phyloP scores from a whole-genome alignment of 2,888 invertebrate genomes.

The Neoascia interrupta region DNA sequence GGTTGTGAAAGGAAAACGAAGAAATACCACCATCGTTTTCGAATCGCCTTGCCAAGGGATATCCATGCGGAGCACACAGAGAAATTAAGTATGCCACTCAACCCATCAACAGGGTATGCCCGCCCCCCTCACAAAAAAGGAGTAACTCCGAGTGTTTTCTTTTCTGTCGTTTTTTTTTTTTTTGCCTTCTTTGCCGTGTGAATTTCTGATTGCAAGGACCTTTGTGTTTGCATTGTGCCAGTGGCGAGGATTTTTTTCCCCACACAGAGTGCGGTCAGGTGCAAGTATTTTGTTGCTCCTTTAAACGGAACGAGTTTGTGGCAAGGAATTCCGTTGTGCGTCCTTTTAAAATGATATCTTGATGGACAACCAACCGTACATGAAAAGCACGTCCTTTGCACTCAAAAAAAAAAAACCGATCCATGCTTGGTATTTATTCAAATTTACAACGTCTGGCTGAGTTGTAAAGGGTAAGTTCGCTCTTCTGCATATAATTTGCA shows the following conservation, averaged over 20 bases:
- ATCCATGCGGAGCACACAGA: constrained; percentile 18
- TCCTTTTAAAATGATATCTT: constrained; percentile 28
- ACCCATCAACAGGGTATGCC: constrained; percentile 11
- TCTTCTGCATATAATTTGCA: constrained; percentile 22
- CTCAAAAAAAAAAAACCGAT: not conserved
- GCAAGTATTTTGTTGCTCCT: too few species aligned
- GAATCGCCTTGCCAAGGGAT: not conserved
- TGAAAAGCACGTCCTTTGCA: not conserved
- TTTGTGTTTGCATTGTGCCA: constrained; percentile 12
- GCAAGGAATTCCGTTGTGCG: not conserved
- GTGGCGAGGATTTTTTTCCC: not conserved
- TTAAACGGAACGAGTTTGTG: constrained; percentile 23
- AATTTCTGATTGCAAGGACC: constrained; percentile 49
- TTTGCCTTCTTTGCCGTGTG: constrained; percentile 49
- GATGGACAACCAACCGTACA: constrained; percentile 21
- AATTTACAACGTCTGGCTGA: constrained; percentile 36
- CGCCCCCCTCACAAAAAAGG: too few species aligned
- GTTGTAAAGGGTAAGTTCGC: constrained; percentile 17
- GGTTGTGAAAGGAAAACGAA: constrained; percentile 4
- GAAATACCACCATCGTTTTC: not conserved
- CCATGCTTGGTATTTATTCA: constrained; percentile 43
- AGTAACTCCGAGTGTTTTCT: too few species aligned
- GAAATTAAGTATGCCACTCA: constrained; percentile 48
- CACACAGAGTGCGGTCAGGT: not conserved
- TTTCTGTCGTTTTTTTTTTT: too few species aligned